Conservation (phyloP, 2,797 vertebrate genomes). For the Podarcis lilfordi region DNA sequence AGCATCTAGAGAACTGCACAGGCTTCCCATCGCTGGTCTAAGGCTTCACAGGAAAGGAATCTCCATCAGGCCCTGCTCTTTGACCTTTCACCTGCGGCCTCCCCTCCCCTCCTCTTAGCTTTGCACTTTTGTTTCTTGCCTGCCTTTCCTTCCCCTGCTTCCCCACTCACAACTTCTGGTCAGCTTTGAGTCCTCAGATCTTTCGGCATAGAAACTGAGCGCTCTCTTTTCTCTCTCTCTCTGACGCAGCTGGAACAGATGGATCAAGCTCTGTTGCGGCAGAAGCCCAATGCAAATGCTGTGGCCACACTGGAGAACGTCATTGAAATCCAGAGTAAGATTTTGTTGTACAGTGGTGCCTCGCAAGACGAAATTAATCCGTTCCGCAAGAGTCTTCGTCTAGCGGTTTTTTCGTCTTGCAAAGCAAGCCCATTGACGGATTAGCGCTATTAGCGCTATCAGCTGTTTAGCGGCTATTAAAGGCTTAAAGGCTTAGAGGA, state of each 20-base stretch:
- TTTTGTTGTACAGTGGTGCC: too few relatives aligned
- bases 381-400: too few relatives aligned
- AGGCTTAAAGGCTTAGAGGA: too few relatives aligned
- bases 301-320: constrained; percentile 91
- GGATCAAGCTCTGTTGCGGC: constrained; percentile 84
- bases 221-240: neutral
- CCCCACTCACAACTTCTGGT: neutral
- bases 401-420: too few relatives aligned
- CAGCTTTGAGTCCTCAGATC: neutral
- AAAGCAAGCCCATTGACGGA: too few relatives aligned
- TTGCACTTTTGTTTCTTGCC: neutral
- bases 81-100: neutral
- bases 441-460: too few relatives aligned
- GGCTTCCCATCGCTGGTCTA: neutral
- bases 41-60: neutral
- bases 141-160: neutral
- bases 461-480: too few relatives aligned
- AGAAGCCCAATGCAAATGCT: constrained; percentile 90
- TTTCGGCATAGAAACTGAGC: neutral
- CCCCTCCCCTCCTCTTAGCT: neutral
- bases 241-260: constrained; percentile 85
- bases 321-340: constrained; percentile 94
- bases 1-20: too few relatives aligned
- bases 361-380: too few relatives aligned
- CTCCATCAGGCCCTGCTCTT: neutral